Base-by-base conservation (phyloP, 1,140 invertebrate genomes). In the Leptoteleia sp. region DNA sequence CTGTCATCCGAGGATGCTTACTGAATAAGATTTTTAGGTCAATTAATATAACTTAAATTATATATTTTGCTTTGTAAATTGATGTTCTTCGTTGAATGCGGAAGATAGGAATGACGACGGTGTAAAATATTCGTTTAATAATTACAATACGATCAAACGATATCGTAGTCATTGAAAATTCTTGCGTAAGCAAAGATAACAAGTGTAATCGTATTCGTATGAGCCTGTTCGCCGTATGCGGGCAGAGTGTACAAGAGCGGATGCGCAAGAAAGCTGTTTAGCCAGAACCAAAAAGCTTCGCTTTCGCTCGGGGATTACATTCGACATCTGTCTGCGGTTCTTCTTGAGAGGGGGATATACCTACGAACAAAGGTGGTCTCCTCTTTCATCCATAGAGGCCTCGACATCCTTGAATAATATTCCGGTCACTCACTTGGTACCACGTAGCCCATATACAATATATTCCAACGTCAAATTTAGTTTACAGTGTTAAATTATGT, bases 301-400 rank as follows among this genome's bases (percentile, higher is more conserved):
- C 61, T 77, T 71, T 72, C 68, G 54, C 59, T 71, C 40, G 38
- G 80, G 71, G 76, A 82, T 77, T 64, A 40, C 73, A 71, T 75
- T 73, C 76, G 76, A 85, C 81, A 84, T 84, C 81, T 85, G 84
- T 81, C 75, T 68, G 42, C 65, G 79, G 82, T 82, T 77, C 83
- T 76, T 80, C 52, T 42, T 70, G 70, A 72, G 64, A 82, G 78
- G 75, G 77, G 79, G 64, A 54, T 64, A 55, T 47, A 38, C 16
- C 67, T 25, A 40, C 29, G 70, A 57, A 84, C 83, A 84, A 84
- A 84, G 77, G 72, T 81, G 82, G 73, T 81, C 79, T 85, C 81
- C 80, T 80, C 75, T 83, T 84, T 83, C 80, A 82, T 82, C 72
- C 47, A 65, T n/a, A 76, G 73, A 67, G 73, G 62, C 68, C 82